Evolutionary conservation across 2,888 invertebrate genomes (phyloP), one percentile per base, ranked within the genome.

Genomic region (Leptinotarsa tumamoca): DNA sequence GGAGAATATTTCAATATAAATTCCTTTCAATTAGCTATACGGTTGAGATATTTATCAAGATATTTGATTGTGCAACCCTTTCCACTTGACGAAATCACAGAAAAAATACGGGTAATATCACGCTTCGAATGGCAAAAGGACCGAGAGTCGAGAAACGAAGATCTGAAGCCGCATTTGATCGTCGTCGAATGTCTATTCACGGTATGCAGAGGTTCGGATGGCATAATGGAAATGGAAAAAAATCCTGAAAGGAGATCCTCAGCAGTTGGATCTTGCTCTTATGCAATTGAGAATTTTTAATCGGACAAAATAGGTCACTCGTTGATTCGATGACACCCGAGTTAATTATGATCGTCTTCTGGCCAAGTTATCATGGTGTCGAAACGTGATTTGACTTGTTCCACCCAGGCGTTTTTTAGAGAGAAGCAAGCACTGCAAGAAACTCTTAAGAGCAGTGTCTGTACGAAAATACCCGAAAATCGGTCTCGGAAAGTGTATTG

Each of bases 1-100:
- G 80, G 74, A 81, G 84, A 82, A 87, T 86, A 86, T 87, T 87
- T 86, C 87, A 86, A 87, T 87, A 87, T 87, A 85, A 86, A 87
- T 87, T 87, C 86, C 87, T 82, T 82, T 80, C 84, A 84, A 85
- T 86, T 85, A 84, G 84, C 84, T 84, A 83, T 84, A 84, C 85
- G 84, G 82, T 84, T 85, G 83, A 83, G 81, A 84, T 84, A 85
- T 85, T 85, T 78, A 78, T 80, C 73, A 78, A 79, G 76, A 79
- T 79, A 72, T 79, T 78, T 77, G 78, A 78, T 77, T 80, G 76
- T 68, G 56, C 78, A 77, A 78, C 78, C 78, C 80, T 78, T 78
- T 80, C 72, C 76, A 74, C 79, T 76, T 73, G 70, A 77, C 72
- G 49, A 74, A 75, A 73, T 72, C 76, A 50, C 63, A 43, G 52